Evolutionary conservation across 2,797 vertebrate genomes (phyloP).

Genomic region (Enoplosus armatus): DNA sequence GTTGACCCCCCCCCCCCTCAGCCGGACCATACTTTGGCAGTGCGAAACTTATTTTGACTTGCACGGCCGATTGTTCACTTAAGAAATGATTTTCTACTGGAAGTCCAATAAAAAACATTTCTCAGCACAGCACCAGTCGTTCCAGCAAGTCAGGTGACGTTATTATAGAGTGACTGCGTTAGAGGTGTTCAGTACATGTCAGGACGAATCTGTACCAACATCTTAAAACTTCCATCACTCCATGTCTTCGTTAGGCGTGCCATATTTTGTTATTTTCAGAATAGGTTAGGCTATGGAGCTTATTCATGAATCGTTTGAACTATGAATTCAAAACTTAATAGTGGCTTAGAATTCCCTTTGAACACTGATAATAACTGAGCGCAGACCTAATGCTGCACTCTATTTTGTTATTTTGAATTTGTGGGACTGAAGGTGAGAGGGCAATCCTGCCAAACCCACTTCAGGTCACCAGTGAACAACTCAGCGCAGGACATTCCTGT

Average conservation of each 20-base stretch:
- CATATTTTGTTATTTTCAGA: too few relatives aligned
- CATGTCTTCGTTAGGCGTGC: too few relatives aligned
- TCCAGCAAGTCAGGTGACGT: not conserved
- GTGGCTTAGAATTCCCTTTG: not conserved
- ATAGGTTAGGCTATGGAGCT: too few relatives aligned
- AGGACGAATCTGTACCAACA: too few relatives aligned
- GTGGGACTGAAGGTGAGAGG: constrained; percentile 14
- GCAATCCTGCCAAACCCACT: constrained; percentile 37
- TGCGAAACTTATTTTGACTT: not conserved
- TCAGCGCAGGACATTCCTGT: constrained; percentile 52
- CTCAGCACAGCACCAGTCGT: not conserved
- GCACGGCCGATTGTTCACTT: not conserved
- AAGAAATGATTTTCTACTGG: not conserved
- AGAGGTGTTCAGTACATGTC: too few relatives aligned
- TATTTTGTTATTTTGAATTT: constrained; percentile 19
- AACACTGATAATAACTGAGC: not conserved
- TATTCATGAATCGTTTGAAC: too few relatives aligned
- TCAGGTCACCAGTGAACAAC: constrained; percentile 42
- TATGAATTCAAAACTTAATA: constrained; percentile 18
- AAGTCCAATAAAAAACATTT: not conserved
- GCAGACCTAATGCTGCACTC: not conserved
- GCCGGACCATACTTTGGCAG: not conserved
- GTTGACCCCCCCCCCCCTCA: constrained; percentile 3
- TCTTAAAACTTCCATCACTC: too few relatives aligned
- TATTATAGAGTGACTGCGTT: too few relatives aligned